Evolutionary conservation across 2,113 vertebrate genomes (phyloP).

Genomic region (Oryzias melastigma): DNA sequence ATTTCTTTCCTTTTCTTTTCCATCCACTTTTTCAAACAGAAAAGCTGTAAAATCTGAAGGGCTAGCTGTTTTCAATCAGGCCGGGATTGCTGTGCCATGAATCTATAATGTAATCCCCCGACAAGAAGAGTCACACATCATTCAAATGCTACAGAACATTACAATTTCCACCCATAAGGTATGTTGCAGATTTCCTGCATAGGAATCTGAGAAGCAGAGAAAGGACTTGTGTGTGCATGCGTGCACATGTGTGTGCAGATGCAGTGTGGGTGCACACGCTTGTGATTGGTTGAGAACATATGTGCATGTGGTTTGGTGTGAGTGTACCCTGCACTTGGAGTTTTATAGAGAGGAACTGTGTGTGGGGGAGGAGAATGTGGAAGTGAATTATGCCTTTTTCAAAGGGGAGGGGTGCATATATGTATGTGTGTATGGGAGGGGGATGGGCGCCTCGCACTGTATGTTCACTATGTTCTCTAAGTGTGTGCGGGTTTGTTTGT

Average conservation of each 20-base stretch:
- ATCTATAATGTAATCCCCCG: conserved; percentile 69
- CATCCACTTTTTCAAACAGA: conserved; percentile 12
- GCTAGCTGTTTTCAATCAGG: conserved; percentile 40
- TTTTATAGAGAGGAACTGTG: conserved; percentile 65
- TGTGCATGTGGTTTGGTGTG: conserved; percentile 15
- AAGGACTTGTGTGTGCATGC: conserved; percentile 14
- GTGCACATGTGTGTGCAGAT: conserved; percentile 17
- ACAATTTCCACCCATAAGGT: conserved; percentile 52
- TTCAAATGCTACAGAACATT: conserved; percentile 58
- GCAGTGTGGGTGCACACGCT: not conserved
- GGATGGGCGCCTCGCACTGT: conserved; percentile 63
- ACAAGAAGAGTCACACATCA: conserved; percentile 62
- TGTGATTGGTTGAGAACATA: conserved; percentile 6
- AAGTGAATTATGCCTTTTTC: conserved; percentile 77
- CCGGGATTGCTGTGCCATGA: conserved; percentile 59
- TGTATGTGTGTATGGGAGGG: conserved; percentile 61
- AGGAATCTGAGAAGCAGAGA: conserved; percentile 39
- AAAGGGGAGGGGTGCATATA: conserved; percentile 67
- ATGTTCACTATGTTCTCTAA: conserved; percentile 63
- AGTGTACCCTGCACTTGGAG: conserved; percentile 29
- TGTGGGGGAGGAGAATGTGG: conserved; percentile 70
- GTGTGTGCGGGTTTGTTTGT: conserved; percentile 49
- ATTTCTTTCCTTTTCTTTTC: conserved; percentile 12
- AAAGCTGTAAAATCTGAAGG: conserved; percentile 39
- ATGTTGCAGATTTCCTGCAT: conserved; percentile 52